phyloP scores from a whole-genome alignment of 2,888 invertebrate genomes.

The Pachydiplax longipennis region DNA sequence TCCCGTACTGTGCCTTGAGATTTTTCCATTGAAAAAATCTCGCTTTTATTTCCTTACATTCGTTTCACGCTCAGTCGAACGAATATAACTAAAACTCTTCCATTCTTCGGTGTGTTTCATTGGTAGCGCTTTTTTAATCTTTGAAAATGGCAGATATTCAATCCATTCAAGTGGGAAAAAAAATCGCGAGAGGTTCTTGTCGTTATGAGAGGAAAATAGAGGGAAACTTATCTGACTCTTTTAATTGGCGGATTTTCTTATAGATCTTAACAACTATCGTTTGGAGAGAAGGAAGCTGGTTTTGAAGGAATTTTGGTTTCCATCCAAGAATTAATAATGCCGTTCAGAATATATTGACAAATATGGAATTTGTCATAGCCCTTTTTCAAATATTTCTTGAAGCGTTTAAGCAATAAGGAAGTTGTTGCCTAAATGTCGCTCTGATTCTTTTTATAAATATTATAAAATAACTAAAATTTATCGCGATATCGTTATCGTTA shows the following conservation, averaged over 20 bases:
- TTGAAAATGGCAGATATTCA: not conserved
- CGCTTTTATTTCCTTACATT: not conserved
- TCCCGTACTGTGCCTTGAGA: not conserved
- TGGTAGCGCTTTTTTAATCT: not conserved
- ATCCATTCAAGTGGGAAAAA: not conserved
- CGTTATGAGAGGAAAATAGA: not conserved
- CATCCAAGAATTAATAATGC: no score
- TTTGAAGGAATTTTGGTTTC: no score
- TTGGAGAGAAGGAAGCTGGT: no score
- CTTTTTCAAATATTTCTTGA: no score
- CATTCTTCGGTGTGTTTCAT: not conserved
- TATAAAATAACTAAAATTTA: no score
- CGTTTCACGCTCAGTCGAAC: not conserved
- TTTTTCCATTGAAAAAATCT: not conserved
- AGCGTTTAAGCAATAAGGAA: no score
- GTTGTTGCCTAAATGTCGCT: no score
- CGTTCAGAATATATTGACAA: no score
- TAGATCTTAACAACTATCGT: not conserved
- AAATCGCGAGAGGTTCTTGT: not conserved
- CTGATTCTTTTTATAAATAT: no score
- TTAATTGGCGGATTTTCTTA: not conserved
- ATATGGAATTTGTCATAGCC: no score
- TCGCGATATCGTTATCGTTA: no score
- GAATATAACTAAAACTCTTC: not conserved
- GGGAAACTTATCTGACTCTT: not conserved